Evolutionary conservation across 2,797 vertebrate genomes (phyloP), one percentile per base, ranked within the genome.

Genomic region (Alauda arvensis): DNA sequence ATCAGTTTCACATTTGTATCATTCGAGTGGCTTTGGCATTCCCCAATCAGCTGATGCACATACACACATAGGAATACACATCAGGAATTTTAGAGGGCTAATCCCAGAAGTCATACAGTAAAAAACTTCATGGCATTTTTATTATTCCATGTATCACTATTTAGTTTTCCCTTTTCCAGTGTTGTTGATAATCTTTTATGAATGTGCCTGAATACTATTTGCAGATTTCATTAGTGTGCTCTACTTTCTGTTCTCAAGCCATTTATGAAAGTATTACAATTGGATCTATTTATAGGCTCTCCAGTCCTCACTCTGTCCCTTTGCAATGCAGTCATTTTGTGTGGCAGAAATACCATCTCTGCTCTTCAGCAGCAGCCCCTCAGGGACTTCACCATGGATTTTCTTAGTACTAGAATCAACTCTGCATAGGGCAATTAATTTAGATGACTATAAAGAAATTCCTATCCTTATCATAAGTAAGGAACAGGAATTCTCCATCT

Each of bases 211-310:
- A 83, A 66, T 78, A 62, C 33, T 66, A 45, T 81, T 83, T 89
- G 70, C 37, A 83, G 70, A 81, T 89, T 85, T 93, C 83, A 93
- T 92, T 89, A 92, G 40, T 4, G 3, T 88, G 80, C 42, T 94
- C 85, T 83, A 87, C 88, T 94, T 93, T 89, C 85, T 34, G 39
- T 72, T 92, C 88, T 89, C 70, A 76, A 81, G 77, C 63, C 63
- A 87, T 66, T 93, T 92, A 70, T 87, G 39, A 48, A 90, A 81
- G 62, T 75, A 56, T 87, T 90, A 81, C 83, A 91, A 78, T 55
- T 61, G 17, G 8, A n/a, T 45, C 89, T 93, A 91, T 93, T 93
- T 91, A 89, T 91, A 94, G 91, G 16, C 56, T 88, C 63, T 66
- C 45, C 56, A 78, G 43, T n/a, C 52, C n/a, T 83, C 1, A 0